These are phyloP conservation scores for Chrysaora quinquecirrha DNA, from an alignment of 30 jellyfish, hydroid and myxozoan species.

Conservation along the genomic window DNA sequence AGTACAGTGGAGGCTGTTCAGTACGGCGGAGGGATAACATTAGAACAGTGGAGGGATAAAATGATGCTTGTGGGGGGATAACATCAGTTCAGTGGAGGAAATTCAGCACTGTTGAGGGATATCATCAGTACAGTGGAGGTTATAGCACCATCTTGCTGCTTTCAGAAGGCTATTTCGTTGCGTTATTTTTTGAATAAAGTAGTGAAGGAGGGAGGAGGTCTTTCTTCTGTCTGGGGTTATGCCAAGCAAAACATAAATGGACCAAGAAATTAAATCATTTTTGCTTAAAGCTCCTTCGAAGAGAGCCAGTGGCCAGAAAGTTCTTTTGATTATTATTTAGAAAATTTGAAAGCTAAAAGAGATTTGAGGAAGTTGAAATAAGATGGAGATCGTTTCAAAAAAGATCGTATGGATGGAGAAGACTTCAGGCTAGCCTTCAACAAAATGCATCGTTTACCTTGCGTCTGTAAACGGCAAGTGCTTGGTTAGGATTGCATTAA, in stretches of 20 bases:
- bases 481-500: no score
- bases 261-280: background rate
- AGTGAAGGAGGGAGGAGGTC: background rate
- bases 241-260: constrained; percentile 9
- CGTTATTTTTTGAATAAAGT: no score
- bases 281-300: background rate
- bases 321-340: background rate
- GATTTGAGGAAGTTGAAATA: background rate
- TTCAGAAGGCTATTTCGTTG: background rate
- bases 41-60: no score
- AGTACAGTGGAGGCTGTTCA: no score
- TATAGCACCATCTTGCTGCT: background rate
- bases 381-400: no score
- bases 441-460: no score
- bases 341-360: background rate
- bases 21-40: no score
- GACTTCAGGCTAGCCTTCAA: background rate
- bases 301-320: background rate
- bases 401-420: no score
- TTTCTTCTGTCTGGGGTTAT: background rate
- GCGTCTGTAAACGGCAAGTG: no score
- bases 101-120: background rate
- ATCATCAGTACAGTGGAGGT: background rate
- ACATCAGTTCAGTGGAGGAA: background rate
- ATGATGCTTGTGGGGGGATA: no score